A percentile compares a stretch with the other conserved stretches of the same genome.
Conservation (phyloP, 2,888 invertebrate species). For the Lasioglossum villosulum region DNA sequence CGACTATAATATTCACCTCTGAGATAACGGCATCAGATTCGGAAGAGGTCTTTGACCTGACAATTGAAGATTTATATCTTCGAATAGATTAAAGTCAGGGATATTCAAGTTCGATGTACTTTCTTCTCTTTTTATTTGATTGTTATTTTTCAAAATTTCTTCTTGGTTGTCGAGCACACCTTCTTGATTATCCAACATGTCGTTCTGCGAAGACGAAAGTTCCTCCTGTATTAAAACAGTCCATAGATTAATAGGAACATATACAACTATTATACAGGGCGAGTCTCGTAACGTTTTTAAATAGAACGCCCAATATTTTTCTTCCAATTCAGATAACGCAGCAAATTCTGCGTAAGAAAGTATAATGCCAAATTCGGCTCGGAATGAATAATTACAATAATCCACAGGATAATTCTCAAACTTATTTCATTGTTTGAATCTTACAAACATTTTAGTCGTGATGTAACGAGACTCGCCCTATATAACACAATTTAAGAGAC, state of each 20-base stretch:
- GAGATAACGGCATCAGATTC: conserved; percentile 80
- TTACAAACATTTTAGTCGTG: too few species aligned
- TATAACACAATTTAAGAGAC: too few species aligned
- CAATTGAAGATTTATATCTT: conserved; percentile 82
- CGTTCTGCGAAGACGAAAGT: conserved; percentile 15
- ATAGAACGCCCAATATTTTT: too few species aligned
- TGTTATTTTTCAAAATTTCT: conserved; percentile 78
- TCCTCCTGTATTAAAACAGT: conserved; percentile 18
- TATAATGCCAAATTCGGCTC: too few species aligned
- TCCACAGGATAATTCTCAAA: too few species aligned
- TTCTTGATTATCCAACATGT: conserved; percentile 46
- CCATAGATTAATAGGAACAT: not conserved
- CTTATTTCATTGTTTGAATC: too few species aligned
- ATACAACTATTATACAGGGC: not conserved
- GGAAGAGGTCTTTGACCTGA: conserved; percentile 82
- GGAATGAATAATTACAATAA: too few species aligned
- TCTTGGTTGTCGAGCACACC: conserved; percentile 29
- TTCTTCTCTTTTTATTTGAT: conserved; percentile 79
- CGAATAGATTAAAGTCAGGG: conserved; percentile 83
- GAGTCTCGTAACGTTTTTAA: too few species aligned
- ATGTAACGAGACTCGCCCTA: too few species aligned
- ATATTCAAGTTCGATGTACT: conserved; percentile 79
- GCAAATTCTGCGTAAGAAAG: too few species aligned
- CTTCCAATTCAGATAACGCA: too few species aligned
- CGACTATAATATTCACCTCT: conserved; percentile 37